These are phyloP conservation scores for Willisornis vidua DNA, from an alignment of 2,113 vertebrate genomes.

Conservation along the genomic window DNA sequence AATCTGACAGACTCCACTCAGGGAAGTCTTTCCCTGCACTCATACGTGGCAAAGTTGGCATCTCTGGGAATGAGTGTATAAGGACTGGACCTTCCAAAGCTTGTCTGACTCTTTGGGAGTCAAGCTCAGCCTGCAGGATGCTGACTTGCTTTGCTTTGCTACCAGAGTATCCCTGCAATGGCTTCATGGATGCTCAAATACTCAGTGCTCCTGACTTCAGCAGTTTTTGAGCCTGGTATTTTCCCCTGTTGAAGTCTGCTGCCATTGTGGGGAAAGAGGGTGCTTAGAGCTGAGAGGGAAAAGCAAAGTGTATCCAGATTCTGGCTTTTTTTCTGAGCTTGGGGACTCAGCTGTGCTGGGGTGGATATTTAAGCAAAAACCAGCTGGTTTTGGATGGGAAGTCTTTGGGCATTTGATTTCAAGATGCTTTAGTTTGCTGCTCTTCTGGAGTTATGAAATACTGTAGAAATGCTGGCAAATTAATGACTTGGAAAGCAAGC, in stretches of 20 bases:
- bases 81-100: neutral
- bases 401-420: neutral
- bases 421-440: neutral
- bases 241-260: neutral
- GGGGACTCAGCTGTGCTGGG: neutral
- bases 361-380: neutral
- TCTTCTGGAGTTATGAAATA: neutral
- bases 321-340: neutral
- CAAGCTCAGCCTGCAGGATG: neutral
- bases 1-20: neutral
- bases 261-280: neutral
- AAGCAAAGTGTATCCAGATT: fast-evolving
- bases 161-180: neutral
- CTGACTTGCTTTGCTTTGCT: neutral
- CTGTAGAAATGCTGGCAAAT: neutral
- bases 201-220: neutral
- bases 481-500: constrained; percentile 30
- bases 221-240: neutral
- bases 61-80: neutral
- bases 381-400: neutral
- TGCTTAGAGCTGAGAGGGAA: neutral
- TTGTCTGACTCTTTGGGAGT: neutral
- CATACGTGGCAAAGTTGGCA: neutral
- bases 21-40: neutral
- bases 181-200: neutral